Percentiles rank a stretch among this genome's conserved stretches.
Conservation (phyloP, 2,888 invertebrate genomes). For the Folsomia manolachei region DNA sequence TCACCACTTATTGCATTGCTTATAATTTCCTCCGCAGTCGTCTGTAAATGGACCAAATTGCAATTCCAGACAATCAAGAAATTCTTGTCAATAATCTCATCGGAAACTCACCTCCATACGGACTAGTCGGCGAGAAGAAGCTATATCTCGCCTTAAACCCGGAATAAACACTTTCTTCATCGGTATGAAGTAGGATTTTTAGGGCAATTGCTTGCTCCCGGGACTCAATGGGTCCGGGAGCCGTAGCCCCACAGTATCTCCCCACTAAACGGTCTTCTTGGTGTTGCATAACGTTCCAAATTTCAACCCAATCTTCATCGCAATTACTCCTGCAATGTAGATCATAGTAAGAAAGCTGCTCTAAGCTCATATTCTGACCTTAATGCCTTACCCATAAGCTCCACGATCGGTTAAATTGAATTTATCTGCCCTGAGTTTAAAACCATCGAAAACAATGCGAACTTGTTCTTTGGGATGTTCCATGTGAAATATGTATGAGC, state of each 20-base stretch:
- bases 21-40: slow-evolving; percentile 89
- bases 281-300: slow-evolving; percentile 83
- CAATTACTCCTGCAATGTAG: slow-evolving; percentile 58
- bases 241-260: slow-evolving; percentile 84
- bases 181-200: slow-evolving; percentile 83
- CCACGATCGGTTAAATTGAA: slow-evolving; percentile 70
- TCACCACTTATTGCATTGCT: slow-evolving; percentile 72
- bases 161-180: slow-evolving; percentile 80
- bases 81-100: not conserved
- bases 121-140: slow-evolving; percentile 83
- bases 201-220: slow-evolving; percentile 83
- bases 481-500: slow-evolving; percentile 77
- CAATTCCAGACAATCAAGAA: not conserved
- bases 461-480: slow-evolving; percentile 84
- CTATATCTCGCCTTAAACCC: slow-evolving; percentile 95
- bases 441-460: slow-evolving; percentile 84
- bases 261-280: slow-evolving; percentile 79
- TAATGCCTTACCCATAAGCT: slow-evolving; percentile 68
- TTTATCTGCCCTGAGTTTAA: slow-evolving; percentile 79
- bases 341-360: not conserved
- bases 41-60: slow-evolving; percentile 51
- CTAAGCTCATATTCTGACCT: too few species aligned
- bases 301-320: slow-evolving; percentile 90
- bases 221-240: slow-evolving; percentile 85
- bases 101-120: slow-evolving; percentile 65